Base-by-base conservation (phyloP, 2,113 vertebrate species). In the Xiphophorus maculatus region DNA sequence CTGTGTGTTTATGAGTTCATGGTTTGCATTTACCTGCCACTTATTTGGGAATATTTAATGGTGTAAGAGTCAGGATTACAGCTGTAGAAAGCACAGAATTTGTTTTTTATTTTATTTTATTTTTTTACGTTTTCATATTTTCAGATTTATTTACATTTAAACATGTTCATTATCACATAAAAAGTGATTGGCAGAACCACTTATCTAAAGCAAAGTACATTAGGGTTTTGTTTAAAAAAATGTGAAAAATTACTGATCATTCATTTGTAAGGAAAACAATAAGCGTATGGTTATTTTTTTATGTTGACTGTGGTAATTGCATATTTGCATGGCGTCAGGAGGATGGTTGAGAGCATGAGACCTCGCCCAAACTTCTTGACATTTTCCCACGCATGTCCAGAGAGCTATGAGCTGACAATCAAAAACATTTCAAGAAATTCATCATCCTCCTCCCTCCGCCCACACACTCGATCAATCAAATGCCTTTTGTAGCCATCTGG, bases 371-470 rank as follows among this genome's bases (percentile, higher is more conserved):
- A 81, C 60, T 74, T 84, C 62, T 54, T 88, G 89, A 88, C 86
- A 89, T 81, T 87, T 91, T 93, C 88, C 88, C 90, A 92, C 87
- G 90, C 77, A 82, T 61, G 63, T 89, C 87, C 88, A 73, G 27
- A 63, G 88, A 71, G 37, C 66, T 64, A 48, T 5, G 58, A 78
- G 63, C 76, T 85, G 82, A 83, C 86, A 81, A 79, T 76, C 69
- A 74, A 79, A 84, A 80, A 79, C 74, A 71, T 73, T 75, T 74
- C 82, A 79, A 91, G 81, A 63, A 81, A 87, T 84, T 85, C 69
- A 79, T 88, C 74, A 82, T 86, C 66, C 80, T 80, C 80, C 62
- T 87, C 71, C 79, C 73, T 80, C 66, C 63, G 27, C 74, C 82
- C 76, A 87, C 83, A 29, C 32, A 30, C 10, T 65, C 19, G 19